Evolutionary conservation across 2,888 invertebrate species (phyloP).

Genomic region (Gortyna flavago): DNA sequence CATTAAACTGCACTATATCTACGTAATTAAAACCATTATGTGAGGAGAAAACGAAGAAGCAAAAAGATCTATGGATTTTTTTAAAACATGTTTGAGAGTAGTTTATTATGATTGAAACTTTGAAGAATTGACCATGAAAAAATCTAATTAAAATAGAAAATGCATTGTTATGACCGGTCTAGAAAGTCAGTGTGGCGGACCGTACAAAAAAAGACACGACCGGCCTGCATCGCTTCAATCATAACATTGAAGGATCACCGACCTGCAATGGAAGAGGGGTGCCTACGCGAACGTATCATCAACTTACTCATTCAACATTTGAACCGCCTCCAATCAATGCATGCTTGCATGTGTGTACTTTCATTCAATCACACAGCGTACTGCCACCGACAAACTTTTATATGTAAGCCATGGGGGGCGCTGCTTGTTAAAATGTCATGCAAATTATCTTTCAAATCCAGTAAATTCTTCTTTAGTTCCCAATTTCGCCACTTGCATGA

Average conservation of each 20-base stretch:
- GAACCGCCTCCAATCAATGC: constrained; percentile 5
- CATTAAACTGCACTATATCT: background rate
- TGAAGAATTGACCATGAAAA: background rate
- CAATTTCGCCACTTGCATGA: constrained; percentile 11
- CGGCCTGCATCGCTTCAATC: constrained; percentile 4
- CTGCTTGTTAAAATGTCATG: background rate
- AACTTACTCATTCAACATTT: constrained; percentile 4
- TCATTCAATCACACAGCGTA: constrained; percentile 11
- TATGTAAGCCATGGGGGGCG: background rate
- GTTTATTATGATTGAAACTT: background rate
- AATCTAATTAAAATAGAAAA: background rate
- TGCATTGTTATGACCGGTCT: background rate
- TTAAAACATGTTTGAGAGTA: background rate
- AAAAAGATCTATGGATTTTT: background rate
- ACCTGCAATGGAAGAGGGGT: background rate
- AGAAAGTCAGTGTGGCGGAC: background rate
- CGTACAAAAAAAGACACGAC: background rate
- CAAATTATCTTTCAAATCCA: background rate
- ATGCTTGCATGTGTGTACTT: constrained; percentile 24
- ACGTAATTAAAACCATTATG: background rate
- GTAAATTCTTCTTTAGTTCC: constrained; percentile 27
- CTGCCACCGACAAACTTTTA: background rate
- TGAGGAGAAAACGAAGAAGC: background rate
- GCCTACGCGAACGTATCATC: background rate
- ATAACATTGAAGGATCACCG: background rate